phyloP scores from a whole-genome alignment of 2,113 vertebrate species.

The Muntiacus muntjak region DNA sequence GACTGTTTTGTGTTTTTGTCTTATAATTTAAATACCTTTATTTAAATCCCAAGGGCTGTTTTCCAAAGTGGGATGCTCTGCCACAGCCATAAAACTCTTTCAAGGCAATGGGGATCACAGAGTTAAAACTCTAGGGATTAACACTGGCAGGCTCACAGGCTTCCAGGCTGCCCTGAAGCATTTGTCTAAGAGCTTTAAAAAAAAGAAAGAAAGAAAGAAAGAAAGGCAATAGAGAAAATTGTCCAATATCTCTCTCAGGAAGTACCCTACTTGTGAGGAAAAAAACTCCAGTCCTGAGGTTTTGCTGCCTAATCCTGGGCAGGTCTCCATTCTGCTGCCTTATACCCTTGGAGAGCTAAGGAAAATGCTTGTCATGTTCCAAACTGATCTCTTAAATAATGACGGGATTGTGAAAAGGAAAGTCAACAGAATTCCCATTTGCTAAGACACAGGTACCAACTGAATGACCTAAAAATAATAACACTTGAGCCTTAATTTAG shows the following conservation, averaged over 20 bases:
- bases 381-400: not conserved
- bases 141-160: not conserved
- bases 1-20: not conserved
- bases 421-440: not conserved
- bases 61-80: not conserved
- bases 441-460: not conserved
- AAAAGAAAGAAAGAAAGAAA: not conserved
- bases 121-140: conserved; percentile 31
- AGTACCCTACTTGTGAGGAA: not conserved
- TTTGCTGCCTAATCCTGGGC: not conserved
- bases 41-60: not conserved
- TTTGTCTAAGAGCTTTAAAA: not conserved
- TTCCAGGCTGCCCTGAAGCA: not conserved
- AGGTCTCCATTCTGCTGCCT: not conserved
- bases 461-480: not conserved
- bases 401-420: not conserved
- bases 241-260: not conserved
- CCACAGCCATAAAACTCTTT: not conserved
- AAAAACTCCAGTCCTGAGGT: not conserved
- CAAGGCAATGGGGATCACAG: not conserved
- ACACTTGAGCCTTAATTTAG: not conserved
- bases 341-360: not conserved
- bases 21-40: conserved; percentile 5
- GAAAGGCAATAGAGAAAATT: not conserved
- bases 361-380: not conserved